A percentile compares a stretch with the other conserved stretches of the same genome.
These are phyloP conservation scores for Mesocentrotus franciscanus DNA, from an alignment of 53 echinoderm and acorn worm genomes.

Conservation along the genomic window DNA sequence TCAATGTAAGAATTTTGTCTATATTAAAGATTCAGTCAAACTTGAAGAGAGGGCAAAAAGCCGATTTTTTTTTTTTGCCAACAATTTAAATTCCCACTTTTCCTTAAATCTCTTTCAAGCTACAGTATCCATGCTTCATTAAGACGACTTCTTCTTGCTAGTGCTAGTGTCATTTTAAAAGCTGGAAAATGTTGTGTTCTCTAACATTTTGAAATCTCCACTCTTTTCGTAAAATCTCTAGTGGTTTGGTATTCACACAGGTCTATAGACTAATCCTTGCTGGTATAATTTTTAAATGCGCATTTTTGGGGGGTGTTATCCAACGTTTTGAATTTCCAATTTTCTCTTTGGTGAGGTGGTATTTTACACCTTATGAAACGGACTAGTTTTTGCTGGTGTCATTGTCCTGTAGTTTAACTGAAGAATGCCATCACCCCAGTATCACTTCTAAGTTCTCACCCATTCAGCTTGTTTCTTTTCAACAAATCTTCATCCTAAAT, in stretches of 20 bases:
- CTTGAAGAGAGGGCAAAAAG: background rate
- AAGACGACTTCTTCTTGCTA: background rate
- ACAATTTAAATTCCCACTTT: background rate
- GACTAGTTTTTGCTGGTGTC: conserved; percentile 36
- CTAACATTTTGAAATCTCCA: too few relatives aligned
- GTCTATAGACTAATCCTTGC: too few relatives aligned
- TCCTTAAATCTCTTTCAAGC: background rate
- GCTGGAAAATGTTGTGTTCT: background rate
- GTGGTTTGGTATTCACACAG: too few relatives aligned
- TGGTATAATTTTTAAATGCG: too few relatives aligned
- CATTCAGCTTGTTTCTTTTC: background rate
- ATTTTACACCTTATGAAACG: too few relatives aligned
- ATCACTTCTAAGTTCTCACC: background rate
- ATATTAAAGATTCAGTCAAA: background rate
- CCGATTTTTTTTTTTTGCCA: background rate
- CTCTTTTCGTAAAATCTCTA: too few relatives aligned
- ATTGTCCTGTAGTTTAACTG: background rate
- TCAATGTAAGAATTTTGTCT: too few relatives aligned
- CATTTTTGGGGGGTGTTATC: too few relatives aligned
- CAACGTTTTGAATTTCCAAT: too few relatives aligned
- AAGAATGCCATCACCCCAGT: background rate
- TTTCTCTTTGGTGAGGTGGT: too few relatives aligned
- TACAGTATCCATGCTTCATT: background rate
- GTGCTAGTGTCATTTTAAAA: background rate
- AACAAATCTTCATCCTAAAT: background rate